phyloP scores from a whole-genome alignment of 1,140 invertebrate genomes.

The Penaeus chinensis region DNA sequence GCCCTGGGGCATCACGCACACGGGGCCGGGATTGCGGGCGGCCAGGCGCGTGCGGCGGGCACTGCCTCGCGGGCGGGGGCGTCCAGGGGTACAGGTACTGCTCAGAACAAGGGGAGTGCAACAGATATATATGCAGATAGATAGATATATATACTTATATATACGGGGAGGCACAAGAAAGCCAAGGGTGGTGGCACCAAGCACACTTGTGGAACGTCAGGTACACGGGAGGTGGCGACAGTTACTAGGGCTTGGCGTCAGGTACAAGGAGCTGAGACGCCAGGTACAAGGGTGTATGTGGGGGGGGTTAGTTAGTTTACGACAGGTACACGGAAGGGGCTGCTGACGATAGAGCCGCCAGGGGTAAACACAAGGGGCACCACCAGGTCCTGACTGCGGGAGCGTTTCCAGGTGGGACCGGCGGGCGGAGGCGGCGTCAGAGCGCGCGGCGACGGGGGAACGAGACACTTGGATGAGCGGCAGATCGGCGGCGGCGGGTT shows the following conservation, averaged over 20 bases:
- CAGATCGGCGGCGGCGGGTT: no score
- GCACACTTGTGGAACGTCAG: background rate
- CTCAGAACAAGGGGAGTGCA: background rate
- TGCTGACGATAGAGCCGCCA: no score
- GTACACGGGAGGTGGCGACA: no score
- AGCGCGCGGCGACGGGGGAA: constrained; percentile 5
- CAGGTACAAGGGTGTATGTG: no score
- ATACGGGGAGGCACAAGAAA: no score
- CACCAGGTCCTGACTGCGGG: background rate
- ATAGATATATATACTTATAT: background rate
- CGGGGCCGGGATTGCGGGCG: background rate
- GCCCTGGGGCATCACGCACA: background rate
- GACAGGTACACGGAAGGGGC: no score
- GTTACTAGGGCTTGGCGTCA: no score
- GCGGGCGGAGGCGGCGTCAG: background rate
- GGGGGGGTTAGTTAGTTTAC: no score
- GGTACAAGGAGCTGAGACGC: no score
- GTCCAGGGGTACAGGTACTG: background rate
- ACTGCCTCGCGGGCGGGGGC: background rate
- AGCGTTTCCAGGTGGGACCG: background rate
- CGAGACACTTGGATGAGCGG: no score
- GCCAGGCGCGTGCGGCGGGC: background rate
- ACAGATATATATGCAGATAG: background rate
- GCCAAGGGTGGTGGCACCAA: background rate
- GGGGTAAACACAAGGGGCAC: background rate